phyloP scores from a whole-genome alignment of 2,888 invertebrate genomes.

The Cylloceria caligata region DNA sequence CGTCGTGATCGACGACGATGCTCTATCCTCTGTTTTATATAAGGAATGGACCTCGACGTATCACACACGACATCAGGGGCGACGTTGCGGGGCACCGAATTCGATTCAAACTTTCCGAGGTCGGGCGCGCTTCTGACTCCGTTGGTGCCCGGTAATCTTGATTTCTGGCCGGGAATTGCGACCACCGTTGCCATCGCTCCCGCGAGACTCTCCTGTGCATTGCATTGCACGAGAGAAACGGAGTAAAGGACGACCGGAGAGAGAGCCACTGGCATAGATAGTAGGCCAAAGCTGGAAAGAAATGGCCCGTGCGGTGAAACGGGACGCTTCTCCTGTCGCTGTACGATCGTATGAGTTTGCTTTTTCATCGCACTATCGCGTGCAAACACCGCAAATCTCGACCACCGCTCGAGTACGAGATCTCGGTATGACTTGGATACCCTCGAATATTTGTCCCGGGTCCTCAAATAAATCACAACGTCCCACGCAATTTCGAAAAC shows the following conservation, averaged over 20 bases:
- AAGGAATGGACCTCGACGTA: conserved; percentile 12
- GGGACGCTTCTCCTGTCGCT: conserved; percentile 16
- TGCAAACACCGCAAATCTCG: conserved; percentile 42
- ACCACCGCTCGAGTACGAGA: conserved; percentile 44
- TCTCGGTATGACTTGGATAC: conserved; percentile 29
- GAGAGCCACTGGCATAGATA: conserved; percentile 41
- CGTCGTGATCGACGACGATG: conserved; percentile 5
- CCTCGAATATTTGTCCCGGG: conserved; percentile 38
- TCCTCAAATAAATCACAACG: conserved; percentile 35
- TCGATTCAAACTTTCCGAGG: conserved; percentile 43
- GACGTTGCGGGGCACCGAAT: conserved; percentile 42
- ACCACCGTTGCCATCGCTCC: conserved; percentile 42
- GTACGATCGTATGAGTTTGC: conserved; percentile 47
- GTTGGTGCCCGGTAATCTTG: conserved; percentile 40
- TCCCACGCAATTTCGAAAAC: conserved; percentile 32
- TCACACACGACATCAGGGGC: conserved; percentile 27
- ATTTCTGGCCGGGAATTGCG: conserved; percentile 44
- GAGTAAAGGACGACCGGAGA: conserved; percentile 22
- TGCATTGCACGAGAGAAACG: conserved; percentile 27
- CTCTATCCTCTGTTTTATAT: conserved; percentile 22
- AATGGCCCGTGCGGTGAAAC: conserved; percentile 48
- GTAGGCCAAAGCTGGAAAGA: conserved; percentile 49
- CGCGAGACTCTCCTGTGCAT: conserved; percentile 47
- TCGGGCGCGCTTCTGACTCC: not conserved
- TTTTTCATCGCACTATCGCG: conserved; percentile 41